A percentile compares a stretch with the other conserved stretches of the same genome.
Conservation (phyloP, 2,113 vertebrate genomes). For the Taurulus bubalis region DNA sequence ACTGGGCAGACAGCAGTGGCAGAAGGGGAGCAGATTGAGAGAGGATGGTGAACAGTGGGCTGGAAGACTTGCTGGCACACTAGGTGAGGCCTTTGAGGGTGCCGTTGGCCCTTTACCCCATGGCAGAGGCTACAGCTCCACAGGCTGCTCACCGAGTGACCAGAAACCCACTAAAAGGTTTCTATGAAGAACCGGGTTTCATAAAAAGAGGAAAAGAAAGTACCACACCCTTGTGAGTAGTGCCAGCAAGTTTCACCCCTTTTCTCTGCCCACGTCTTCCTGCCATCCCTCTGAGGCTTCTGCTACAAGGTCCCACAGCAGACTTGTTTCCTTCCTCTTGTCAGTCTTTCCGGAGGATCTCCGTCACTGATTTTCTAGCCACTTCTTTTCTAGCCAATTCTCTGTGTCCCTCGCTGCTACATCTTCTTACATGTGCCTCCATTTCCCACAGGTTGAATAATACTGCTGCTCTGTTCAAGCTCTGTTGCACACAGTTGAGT, state of each 20-base stretch:
- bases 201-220: slow-evolving; percentile 77
- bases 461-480: slow-evolving; percentile 23
- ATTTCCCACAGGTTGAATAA: slow-evolving; percentile 40
- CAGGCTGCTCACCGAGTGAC: slow-evolving; percentile 52
- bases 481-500: slow-evolving; percentile 40
- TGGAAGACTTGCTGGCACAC: slow-evolving; percentile 72
- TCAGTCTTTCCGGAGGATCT: slow-evolving; percentile 75
- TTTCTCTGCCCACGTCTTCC: slow-evolving; percentile 77
- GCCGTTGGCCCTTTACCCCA: slow-evolving; percentile 53
- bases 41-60: slow-evolving; percentile 74
- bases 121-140: slow-evolving; percentile 49
- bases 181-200: slow-evolving; percentile 50
- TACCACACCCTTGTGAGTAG: slow-evolving; percentile 66
- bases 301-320: slow-evolving; percentile 65
- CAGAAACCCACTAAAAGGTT: slow-evolving; percentile 37
- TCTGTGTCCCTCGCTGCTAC: slow-evolving; percentile 29
- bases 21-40: slow-evolving; percentile 82
- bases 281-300: slow-evolving; percentile 75
- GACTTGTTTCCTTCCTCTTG: slow-evolving; percentile 76
- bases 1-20: slow-evolving; percentile 68
- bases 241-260: slow-evolving; percentile 64
- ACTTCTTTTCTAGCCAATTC: slow-evolving; percentile 42
- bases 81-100: slow-evolving; percentile 49
- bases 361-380: slow-evolving; percentile 62
- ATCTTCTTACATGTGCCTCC: slow-evolving; percentile 29